phyloP scores from a whole-genome alignment of 2,113 vertebrate species.

The Sisor rabdophorus region DNA sequence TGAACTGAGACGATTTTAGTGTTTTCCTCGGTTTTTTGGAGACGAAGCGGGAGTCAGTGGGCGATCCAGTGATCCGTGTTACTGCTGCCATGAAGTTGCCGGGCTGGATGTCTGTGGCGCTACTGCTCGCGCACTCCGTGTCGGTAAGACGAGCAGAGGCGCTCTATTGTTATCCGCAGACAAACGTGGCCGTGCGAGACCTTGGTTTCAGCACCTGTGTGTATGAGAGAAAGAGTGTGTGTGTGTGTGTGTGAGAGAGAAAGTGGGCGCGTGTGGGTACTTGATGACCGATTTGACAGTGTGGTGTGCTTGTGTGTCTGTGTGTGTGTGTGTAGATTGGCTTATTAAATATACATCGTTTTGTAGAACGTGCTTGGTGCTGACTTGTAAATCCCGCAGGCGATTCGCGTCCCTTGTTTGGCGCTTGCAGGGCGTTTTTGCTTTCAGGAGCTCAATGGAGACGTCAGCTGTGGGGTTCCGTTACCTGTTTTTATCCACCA shows the following conservation, averaged over 20 bases:
- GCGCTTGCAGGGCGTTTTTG: slow-evolving; percentile 41
- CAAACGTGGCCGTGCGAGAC: slow-evolving; percentile 14
- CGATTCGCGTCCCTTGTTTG: slow-evolving; percentile 63
- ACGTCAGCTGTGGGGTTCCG: slow-evolving; percentile 19
- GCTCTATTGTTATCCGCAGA: slow-evolving; percentile 52
- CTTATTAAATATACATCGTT: slow-evolving; percentile 34
- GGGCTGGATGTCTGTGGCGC: slow-evolving; percentile 64
- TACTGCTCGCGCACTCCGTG: slow-evolving; percentile 63
- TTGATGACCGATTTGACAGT: background rate
- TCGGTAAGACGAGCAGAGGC: slow-evolving; percentile 62
- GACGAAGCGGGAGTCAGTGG: slow-evolving; percentile 59
- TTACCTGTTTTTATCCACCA: background rate
- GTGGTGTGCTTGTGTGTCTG: background rate
- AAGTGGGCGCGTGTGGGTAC: background rate
- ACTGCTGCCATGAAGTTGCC: slow-evolving; percentile 69
- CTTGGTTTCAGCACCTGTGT: slow-evolving; percentile 26
- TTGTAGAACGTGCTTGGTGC: slow-evolving; percentile 37
- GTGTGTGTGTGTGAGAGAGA: slow-evolving; percentile 21
- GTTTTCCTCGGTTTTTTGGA: slow-evolving; percentile 34
- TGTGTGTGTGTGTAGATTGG: slow-evolving; percentile 6
- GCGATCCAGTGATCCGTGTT: slow-evolving; percentile 49
- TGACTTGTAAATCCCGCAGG: slow-evolving; percentile 61
- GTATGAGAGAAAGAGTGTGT: background rate
- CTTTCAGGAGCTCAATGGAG: background rate
- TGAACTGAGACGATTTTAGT: slow-evolving; percentile 37